Evolutionary conservation across 2,888 invertebrate genomes (phyloP).

Genomic region (Entomobrya multifasciata): DNA sequence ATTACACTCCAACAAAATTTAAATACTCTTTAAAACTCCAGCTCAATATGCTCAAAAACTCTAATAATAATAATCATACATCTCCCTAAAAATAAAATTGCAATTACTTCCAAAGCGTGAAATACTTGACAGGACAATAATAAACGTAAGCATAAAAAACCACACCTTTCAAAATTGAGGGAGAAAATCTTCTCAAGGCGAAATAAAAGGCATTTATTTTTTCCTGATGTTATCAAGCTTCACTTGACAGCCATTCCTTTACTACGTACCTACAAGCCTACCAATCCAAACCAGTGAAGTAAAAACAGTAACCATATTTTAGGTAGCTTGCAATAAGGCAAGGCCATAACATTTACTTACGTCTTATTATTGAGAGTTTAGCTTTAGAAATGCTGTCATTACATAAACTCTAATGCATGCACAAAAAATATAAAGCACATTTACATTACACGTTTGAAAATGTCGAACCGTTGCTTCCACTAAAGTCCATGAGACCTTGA

Average conservation of each 20-base stretch:
- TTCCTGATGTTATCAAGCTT: not conserved
- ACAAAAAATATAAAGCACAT: too few species aligned
- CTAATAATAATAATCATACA: constrained; percentile 28
- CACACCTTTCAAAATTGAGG: constrained; percentile 28
- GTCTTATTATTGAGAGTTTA: constrained; percentile 20
- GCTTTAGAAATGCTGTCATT: not conserved
- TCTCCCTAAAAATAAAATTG: constrained; percentile 6
- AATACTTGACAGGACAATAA: constrained; percentile 38
- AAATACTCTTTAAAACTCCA: too few species aligned
- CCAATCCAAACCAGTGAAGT: constrained; percentile 1
- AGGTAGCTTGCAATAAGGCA: not conserved
- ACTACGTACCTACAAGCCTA: too few species aligned
- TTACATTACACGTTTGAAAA: constrained; percentile 26
- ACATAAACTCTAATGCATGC: not conserved
- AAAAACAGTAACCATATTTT: not conserved
- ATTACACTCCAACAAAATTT: too few species aligned
- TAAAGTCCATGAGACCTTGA: constrained; percentile 9
- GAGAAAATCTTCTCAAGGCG: constrained; percentile 8
- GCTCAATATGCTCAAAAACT: not conserved
- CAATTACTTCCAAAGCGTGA: constrained; percentile 34
- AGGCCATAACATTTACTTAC: constrained; percentile 31
- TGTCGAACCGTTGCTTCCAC: not conserved
- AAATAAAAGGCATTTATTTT: constrained; percentile 10
- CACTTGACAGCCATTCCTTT: constrained; percentile 7
- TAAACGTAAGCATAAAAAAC: not conserved